Evolutionary conservation across 2,888 invertebrate species (phyloP), one percentile per base, ranked within the genome.

Genomic region (Saturnia pavonia): DNA sequence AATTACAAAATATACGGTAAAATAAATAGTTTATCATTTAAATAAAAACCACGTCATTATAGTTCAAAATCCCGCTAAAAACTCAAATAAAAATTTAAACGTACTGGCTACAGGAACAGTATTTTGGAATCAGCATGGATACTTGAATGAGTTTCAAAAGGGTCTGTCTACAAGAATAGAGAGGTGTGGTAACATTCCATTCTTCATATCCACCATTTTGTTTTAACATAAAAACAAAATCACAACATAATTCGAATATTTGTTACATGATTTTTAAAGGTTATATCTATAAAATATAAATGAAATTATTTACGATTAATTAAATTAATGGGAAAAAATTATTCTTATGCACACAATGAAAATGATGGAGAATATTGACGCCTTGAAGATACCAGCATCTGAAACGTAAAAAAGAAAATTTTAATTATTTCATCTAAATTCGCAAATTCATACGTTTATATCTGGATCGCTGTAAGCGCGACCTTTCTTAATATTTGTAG

Each of bases 401-500:
- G 89, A 27, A 86, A 40, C 68, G 14, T 12, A 25, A 25, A 8
- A 25, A 57, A 57, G 22, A 3, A 7, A 57, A 22, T 4, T 51
- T 22, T 22, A 25, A 11, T 11, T 25, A 57, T 11, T 22, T 25
- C 2, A 9, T 57, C 22, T 54, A 2, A 54, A 54, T 4, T 43
- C 9, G 43, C 1, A 12, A 43, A 43, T 43, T 34, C 34, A 34
- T 34, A 34, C 34, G 6, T 6, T 4, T 22, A 22, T n/a, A 19
- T 12, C 76, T 88, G 85, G 78, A 96, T 96, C 96, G 79, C 88
- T 96, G 89, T 96, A 96, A 77, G 94, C 87, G 69, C 95, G 94
- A 14, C 95, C 95, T 72, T 95, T 95, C 85, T 96, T n/a, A n/a
- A n/a, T n/a, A n/a, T n/a, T n/a, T n/a, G n/a, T n/a, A n/a, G n/a